Evolutionary conservation across 2,888 invertebrate species (phyloP), one percentile per base, ranked within the genome.

Genomic region (Callyntrura sp.): DNA sequence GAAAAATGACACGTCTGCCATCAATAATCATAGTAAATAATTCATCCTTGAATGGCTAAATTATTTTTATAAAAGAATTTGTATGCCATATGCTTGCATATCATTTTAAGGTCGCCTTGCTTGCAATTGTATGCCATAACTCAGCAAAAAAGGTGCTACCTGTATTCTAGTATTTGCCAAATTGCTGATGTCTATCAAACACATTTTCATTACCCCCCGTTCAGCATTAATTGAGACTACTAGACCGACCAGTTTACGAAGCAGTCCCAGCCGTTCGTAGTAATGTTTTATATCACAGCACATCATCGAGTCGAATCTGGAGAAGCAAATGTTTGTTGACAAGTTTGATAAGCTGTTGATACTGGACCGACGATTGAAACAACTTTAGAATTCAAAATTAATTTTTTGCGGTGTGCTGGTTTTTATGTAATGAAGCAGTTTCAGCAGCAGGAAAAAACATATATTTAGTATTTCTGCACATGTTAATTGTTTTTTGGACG

Each of bases 311-410:
- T 35, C 35, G 3, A 35, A 6, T 35, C 35, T 35, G n/a, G 51
- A 51, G 60, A 9, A 60, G 20, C 20, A 14, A 14, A 9, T 57
- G 8, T 17, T 60, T 60, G 60, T 60, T 20, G 17, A 25, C 25
- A 57, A 12, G 9, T 11, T 1, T 12, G 14, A 62, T 9, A 9
- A 25, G 25, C 9, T 62, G 23, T 23, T 68, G 35, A 35, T 68
- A 28, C 35, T 68, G n/a, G 68, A 68, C 35, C 17, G 35, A 35
- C 68, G 14, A 68, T 35, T 35, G 35, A 68, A 68, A 68, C 68
- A 68, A 68, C 68, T 68, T 35, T 45, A 45, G 70, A 45, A 70
- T 70, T 45, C 14, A 45, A 45, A 70, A 70, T 70, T 4, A 68
- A n/a, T 68, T 68, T 68, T 68, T 68, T 68, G 68, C 9, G 3